A percentile compares a stretch with the other conserved stretches of the same genome.
Evolutionary conservation across 2,888 invertebrate genomes (phyloP).

Genomic region (Papilio protenor): DNA sequence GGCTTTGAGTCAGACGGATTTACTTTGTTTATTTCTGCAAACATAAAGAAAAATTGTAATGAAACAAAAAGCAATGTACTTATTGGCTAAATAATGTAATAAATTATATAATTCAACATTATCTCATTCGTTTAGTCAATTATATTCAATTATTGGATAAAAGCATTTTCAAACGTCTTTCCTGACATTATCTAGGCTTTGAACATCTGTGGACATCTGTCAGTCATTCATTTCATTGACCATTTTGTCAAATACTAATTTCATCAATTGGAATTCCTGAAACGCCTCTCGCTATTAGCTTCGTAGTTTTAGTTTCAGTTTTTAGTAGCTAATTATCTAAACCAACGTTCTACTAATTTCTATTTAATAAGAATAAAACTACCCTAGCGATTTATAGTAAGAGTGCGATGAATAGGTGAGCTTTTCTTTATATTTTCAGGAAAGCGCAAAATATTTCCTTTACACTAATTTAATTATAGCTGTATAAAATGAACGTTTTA

Average conservation of each 20-base stretch:
- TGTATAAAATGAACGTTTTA: neutral
- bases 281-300: constrained; percentile 31
- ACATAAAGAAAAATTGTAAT: neutral
- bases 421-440: constrained; percentile 32
- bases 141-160: neutral
- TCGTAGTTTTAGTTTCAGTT: constrained; percentile 30
- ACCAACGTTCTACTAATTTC: constrained; percentile 1
- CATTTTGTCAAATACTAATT: constrained; percentile 34
- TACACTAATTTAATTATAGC: constrained; percentile 24
- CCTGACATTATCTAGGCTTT: neutral
- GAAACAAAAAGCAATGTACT: neutral
- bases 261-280: constrained; percentile 39
- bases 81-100: neutral
- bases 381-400: constrained; percentile 23
- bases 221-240: constrained; percentile 25
- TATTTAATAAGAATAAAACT: constrained; percentile 15
- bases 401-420: constrained; percentile 36
- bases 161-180: neutral
- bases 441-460: constrained; percentile 23
- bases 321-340: constrained; percentile 27
- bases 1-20: neutral
- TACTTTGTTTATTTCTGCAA: neutral
- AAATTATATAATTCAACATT: neutral
- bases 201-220: constrained; percentile 16
- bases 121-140: neutral